These are phyloP conservation scores for Myotis myotis DNA, from an alignment of 2,797 vertebrate genomes.

Conservation along the genomic window DNA sequence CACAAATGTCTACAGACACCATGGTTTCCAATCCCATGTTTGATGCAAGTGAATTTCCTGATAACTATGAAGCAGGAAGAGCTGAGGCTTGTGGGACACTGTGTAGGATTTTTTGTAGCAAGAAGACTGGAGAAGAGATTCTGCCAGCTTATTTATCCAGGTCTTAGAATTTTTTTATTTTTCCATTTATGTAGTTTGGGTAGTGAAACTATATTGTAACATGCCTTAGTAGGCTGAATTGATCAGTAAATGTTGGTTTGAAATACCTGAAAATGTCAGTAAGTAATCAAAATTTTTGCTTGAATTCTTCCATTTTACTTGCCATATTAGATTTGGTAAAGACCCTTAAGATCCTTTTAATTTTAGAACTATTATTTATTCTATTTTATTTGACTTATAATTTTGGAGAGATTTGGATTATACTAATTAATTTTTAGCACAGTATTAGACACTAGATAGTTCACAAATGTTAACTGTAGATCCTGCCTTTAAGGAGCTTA, in stretches of 20 bases:
- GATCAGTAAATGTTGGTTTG: conserved; percentile 54
- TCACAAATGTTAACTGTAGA: conserved; percentile 44
- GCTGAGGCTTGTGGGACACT: conserved; percentile 95
- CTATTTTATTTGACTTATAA: conserved; percentile 8
- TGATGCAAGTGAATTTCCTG: conserved; percentile 94
- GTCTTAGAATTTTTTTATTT: conserved; percentile 85
- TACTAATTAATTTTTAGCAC: conserved; percentile 7
- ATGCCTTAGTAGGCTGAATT: conserved; percentile 48
- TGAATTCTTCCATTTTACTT: conserved; percentile 51
- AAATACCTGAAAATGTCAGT: conserved; percentile 58
- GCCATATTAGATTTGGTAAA: conserved; percentile 43
- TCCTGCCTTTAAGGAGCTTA: conserved; percentile 13
- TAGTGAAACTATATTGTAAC: conserved; percentile 45
- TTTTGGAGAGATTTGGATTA: conserved; percentile 29
- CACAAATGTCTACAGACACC: conserved; percentile 96
- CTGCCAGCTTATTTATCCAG: conserved; percentile 94
- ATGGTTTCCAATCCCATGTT: conserved; percentile 95
- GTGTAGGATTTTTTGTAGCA: conserved; percentile 96
- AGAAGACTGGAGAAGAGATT: conserved; percentile 96
- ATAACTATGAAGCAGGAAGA: conserved; percentile 96
- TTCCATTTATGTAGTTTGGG: conserved; percentile 68
- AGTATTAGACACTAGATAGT: neutral
- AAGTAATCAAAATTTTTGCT: conserved; percentile 48
- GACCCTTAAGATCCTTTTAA: neutral
- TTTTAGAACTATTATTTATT: conserved; percentile 46